Conservation (phyloP, 2,113 vertebrate species). For the Hippolais icterina region DNA sequence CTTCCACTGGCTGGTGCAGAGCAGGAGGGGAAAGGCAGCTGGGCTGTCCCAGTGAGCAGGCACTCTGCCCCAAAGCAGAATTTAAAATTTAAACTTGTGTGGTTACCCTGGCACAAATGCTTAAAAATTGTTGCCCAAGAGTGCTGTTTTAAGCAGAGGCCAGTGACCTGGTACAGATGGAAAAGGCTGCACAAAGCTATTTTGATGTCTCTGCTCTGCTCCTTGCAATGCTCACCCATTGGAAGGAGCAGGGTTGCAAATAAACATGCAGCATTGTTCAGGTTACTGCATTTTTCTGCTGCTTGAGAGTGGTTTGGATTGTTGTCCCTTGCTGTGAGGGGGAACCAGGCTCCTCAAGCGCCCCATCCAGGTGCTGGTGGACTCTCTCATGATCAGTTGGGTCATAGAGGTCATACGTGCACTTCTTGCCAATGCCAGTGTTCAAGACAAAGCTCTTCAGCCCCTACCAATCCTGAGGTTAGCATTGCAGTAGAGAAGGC, state of each 20-base stretch:
- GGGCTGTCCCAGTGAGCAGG: not conserved
- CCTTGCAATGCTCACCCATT: fast-evolving
- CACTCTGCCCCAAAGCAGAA: not conserved
- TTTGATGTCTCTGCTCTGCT: not conserved
- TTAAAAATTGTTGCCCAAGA: not conserved
- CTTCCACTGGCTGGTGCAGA: not conserved
- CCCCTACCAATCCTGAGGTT: not conserved
- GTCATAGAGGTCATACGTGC: fast-evolving
- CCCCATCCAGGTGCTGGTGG: not conserved
- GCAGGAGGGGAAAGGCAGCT: not conserved
- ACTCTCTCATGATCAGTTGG: not conserved
- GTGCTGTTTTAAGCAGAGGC: not conserved
- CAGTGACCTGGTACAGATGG: not conserved
- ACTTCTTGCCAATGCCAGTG: not conserved
- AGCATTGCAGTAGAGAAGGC: not conserved
- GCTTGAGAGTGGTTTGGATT: not conserved
- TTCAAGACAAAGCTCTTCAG: not conserved
- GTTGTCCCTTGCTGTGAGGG: not conserved
- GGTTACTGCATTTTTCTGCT: not conserved
- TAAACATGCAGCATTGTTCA: not conserved
- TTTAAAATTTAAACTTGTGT: not conserved
- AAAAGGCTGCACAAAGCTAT: not conserved
- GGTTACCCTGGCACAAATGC: not conserved
- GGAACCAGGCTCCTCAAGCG: not conserved
- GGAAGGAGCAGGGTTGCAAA: not conserved